Evolutionary conservation across 1,140 invertebrate species (phyloP).

Genomic region (Mylabris phalerata): DNA sequence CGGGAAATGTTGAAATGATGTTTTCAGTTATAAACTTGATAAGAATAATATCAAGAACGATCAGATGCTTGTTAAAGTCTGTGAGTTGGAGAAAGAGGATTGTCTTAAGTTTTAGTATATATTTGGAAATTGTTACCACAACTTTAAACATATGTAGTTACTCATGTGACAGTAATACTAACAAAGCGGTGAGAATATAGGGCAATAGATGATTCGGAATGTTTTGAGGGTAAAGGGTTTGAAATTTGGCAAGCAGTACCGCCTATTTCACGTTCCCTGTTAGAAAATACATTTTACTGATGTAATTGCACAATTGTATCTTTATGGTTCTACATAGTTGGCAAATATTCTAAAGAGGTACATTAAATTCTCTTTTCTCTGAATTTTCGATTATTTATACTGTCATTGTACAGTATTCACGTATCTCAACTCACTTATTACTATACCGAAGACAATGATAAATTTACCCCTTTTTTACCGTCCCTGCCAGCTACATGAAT

Average conservation of each 20-base stretch:
- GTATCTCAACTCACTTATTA: slow-evolving; percentile 11
- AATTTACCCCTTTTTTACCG: slow-evolving; percentile 4
- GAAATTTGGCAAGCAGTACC: slow-evolving; percentile 11
- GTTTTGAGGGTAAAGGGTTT: slow-evolving; percentile 2
- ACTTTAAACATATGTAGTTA: too few relatives aligned
- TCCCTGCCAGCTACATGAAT: too few relatives aligned
- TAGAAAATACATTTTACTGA: slow-evolving; percentile 14
- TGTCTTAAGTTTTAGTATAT: slow-evolving; percentile 12
- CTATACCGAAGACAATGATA: slow-evolving; percentile 6
- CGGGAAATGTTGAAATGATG: too few relatives aligned
- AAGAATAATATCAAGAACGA: too few relatives aligned
- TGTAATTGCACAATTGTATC: slow-evolving; percentile 12
- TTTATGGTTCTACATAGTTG: slow-evolving; percentile 16
- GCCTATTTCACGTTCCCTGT: slow-evolving; percentile 11
- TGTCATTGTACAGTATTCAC: slow-evolving; percentile 8
- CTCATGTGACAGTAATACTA: slow-evolving; percentile 10
- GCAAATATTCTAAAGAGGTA: slow-evolving; percentile 22
- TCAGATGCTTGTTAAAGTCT: not conserved
- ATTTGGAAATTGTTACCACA: not conserved
- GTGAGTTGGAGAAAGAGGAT: slow-evolving; percentile 2
- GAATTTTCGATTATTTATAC: slow-evolving; percentile 21
- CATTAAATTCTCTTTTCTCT: slow-evolving; percentile 21
- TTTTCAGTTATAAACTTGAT: too few relatives aligned
- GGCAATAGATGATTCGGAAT: slow-evolving; percentile 10
- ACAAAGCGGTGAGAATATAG: slow-evolving; percentile 6